Base-by-base conservation (phyloP, 2,888 invertebrate genomes). In the Galeopsomyia nigrocyanea region DNA sequence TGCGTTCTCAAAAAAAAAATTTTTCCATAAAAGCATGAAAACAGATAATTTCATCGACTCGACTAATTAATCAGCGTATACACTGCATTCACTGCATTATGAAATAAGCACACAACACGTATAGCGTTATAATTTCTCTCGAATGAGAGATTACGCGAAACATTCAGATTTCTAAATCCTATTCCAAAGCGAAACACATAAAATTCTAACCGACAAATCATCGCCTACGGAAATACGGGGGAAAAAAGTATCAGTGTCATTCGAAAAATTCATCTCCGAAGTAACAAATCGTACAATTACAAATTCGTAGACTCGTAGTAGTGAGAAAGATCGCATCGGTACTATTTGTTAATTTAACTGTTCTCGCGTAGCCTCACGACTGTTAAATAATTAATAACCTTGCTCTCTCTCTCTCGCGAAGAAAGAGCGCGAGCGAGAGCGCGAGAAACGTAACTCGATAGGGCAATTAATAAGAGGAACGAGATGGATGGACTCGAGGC, bases 381-480 rank as follows among this genome's bases (percentile, higher is more conserved):
- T 62, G 68, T 65, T 62, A 26, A 69, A 66, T 49, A 70, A 73
- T 70, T 66, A 70, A 66, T 69, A 67, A 58, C 39, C 55, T 22
- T 7, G 14, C 39, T 39, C 39, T 7, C 39, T 39, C 39, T 39
- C 39, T 7, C 39, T 39, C 39, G 19, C 26, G 26, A 6, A 17
- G 19, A 31, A 17, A 9, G 61, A 14, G 46, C 26, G 49, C 16
- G 6, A 7, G 50, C 46, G 31, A 46, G 49, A 21, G 6, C 13
- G 50, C 46, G 31, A 46, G 63, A 58, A 68, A 51, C 58, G 74
- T 74, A 74, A 74, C 70, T 53, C 58, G 67, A 74, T 74, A 74
- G 67, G 67, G 60, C 74, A 50, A 74, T 74, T 70, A 74, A 74
- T 73, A 70, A 66, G 56, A n/a, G 62, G 50, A 39, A 58, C 14